Percentiles rank a stretch among this genome's conserved stretches.
Conservation (phyloP, 2,113 vertebrate genomes). For the Noturus placidus region DNA sequence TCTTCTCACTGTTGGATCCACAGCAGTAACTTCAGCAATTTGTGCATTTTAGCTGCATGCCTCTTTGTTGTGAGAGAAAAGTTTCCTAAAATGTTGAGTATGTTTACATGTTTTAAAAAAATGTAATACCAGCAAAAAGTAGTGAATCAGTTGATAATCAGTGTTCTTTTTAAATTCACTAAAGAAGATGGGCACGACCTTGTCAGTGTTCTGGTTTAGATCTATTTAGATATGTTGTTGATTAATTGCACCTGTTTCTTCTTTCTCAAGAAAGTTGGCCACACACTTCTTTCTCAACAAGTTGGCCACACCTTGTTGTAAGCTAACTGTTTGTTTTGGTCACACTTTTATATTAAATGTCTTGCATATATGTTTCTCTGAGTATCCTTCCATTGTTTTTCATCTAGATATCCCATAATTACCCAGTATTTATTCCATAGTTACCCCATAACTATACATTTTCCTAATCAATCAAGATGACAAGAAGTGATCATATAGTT, state of each 20-base stretch:
- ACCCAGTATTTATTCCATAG: neutral
- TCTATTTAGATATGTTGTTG: neutral
- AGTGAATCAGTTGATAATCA: neutral
- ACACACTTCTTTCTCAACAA: too few relatives aligned
- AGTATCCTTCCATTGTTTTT: neutral
- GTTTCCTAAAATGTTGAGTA: neutral
- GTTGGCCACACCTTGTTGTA: neutral
- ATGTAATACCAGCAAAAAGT: neutral
- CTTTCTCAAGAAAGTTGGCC: neutral
- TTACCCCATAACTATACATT: neutral
- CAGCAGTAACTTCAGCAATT: conserved; percentile 9
- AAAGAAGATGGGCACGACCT: neutral
- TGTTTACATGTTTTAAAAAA: neutral
- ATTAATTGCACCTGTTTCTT: neutral
- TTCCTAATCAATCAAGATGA: neutral
- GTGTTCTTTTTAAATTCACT: neutral
- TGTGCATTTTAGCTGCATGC: neutral
- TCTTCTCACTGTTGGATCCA: conserved; percentile 13
- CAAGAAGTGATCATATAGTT: neutral
- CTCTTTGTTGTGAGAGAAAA: neutral
- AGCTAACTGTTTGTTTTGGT: neutral
- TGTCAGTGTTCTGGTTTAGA: neutral
- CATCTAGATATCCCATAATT: neutral
- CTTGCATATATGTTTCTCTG: neutral
- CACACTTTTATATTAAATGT: neutral